Conservation (phyloP, 2,888 invertebrate genomes). For the Tetrapedia diversipes region DNA sequence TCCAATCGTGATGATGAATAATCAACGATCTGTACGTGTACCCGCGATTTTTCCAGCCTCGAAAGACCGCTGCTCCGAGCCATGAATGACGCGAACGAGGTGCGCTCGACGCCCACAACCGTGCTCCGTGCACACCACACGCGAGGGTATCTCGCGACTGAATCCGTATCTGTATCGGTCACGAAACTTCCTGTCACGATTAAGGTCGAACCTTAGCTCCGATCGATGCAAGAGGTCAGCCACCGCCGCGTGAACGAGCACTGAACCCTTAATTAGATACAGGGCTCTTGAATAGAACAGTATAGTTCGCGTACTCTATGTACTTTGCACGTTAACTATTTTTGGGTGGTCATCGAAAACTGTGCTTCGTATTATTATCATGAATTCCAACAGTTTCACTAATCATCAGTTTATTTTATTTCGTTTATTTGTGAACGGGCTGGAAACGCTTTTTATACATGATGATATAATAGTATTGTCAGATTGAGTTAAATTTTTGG, state of each 20-base stretch:
- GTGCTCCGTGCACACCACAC: slow-evolving; percentile 25
- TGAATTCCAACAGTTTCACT: too few species aligned
- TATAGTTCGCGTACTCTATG: too few species aligned
- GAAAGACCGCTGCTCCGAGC: slow-evolving; percentile 5
- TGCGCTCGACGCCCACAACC: slow-evolving; percentile 43
- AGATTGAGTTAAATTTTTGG: too few species aligned
- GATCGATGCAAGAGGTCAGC: slow-evolving; percentile 45
- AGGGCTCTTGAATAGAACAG: background rate
- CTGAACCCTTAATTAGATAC: slow-evolving; percentile 53
- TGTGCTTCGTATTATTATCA: too few species aligned
- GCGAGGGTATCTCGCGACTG: slow-evolving; percentile 42
- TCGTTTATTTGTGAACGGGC: too few species aligned
- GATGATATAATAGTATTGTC: too few species aligned
- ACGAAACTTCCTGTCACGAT: slow-evolving; percentile 63
- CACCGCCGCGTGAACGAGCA: slow-evolving; percentile 22
- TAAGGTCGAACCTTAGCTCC: slow-evolving; percentile 44
- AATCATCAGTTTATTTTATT: too few species aligned
- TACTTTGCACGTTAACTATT: too few species aligned
- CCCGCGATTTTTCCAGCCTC: slow-evolving; percentile 19
- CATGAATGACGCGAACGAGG: slow-evolving; percentile 44
- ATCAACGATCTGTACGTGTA: slow-evolving; percentile 8
- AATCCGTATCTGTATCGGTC: slow-evolving; percentile 68
- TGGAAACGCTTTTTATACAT: too few species aligned
- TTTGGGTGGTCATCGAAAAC: too few species aligned
- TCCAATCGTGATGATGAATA: slow-evolving; percentile 27